Conservation (phyloP, 2,797 vertebrate species). For the Mormyrops boulengeri region DNA sequence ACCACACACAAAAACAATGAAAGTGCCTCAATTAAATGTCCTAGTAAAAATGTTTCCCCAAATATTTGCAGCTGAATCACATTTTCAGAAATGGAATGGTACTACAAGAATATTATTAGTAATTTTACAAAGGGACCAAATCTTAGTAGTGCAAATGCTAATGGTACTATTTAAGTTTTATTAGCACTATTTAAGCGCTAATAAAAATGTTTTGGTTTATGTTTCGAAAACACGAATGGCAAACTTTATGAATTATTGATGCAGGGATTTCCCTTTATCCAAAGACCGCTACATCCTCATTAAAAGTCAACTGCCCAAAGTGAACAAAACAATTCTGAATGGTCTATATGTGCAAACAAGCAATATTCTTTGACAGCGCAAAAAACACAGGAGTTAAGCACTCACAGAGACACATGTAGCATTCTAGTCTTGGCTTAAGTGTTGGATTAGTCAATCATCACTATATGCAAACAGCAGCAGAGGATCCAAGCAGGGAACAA, state of each 20-base stretch:
- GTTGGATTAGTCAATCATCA: neutral
- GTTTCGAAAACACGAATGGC: neutral
- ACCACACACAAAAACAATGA: neutral
- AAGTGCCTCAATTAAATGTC: neutral
- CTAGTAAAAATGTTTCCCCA: neutral
- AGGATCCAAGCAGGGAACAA: neutral
- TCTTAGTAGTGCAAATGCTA: neutral
- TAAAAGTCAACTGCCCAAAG: neutral
- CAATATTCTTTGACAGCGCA: neutral
- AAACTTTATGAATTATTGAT: neutral
- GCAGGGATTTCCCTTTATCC: neutral
- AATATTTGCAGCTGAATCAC: neutral
- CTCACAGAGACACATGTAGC: neutral
- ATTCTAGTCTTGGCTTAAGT: conserved; percentile 1
- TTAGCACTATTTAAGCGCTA: neutral
- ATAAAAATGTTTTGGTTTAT: neutral
- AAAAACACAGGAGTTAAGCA: neutral
- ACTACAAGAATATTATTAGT: neutral
- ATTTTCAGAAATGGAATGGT: neutral
- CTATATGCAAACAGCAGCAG: neutral
- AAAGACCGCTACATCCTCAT: neutral
- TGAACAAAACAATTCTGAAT: neutral
- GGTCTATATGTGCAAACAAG: neutral
- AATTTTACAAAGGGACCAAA: neutral
- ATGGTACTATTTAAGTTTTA: neutral